Evolutionary conservation across 2,797 vertebrate species (phyloP).

Genomic region (Phalloptychus januarius): DNA sequence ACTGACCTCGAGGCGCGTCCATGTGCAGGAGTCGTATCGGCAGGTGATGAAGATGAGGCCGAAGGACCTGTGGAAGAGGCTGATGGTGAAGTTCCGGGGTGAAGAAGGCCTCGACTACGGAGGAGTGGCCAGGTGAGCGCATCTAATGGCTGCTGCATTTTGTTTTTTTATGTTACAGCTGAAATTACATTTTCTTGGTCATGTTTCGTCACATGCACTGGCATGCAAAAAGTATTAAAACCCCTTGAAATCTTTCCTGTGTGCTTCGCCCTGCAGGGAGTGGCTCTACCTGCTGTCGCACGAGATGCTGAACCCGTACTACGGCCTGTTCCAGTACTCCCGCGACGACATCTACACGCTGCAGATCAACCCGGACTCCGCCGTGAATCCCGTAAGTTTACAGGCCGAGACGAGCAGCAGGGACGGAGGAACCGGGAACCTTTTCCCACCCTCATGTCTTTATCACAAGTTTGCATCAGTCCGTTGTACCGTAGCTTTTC

Average conservation of each 20-base stretch:
- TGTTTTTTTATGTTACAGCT: neutral
- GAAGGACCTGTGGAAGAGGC: slow-evolving; percentile 96
- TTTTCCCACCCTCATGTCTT: neutral
- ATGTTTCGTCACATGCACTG: neutral
- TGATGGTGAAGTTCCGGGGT: slow-evolving; percentile 98
- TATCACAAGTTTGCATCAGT: neutral
- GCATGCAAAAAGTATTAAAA: neutral
- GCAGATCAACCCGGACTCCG: slow-evolving; percentile 97
- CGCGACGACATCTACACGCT: slow-evolving; percentile 97
- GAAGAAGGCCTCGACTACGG: slow-evolving; percentile 98
- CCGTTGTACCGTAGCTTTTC: neutral
- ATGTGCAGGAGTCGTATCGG: slow-evolving; percentile 91
- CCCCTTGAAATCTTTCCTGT: neutral
- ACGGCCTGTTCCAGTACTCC: slow-evolving; percentile 98
- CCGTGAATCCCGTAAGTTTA: slow-evolving; percentile 92
- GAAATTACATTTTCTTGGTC: neutral
- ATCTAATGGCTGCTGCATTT: neutral
- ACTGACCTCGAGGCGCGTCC: slow-evolving; percentile 13
- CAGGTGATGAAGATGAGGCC: slow-evolving; percentile 99
- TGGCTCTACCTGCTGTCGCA: slow-evolving; percentile 97
- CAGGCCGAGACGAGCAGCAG: neutral
- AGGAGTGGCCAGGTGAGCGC: slow-evolving; percentile 91
- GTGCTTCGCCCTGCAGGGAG: slow-evolving; percentile 79
- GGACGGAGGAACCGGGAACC: neutral
- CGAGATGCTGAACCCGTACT: slow-evolving; percentile 98